Percentiles rank a stretch among this genome's conserved stretches.
Evolutionary conservation across 2,797 vertebrate genomes (phyloP).

Genomic region (Tenualosa ilisha): DNA sequence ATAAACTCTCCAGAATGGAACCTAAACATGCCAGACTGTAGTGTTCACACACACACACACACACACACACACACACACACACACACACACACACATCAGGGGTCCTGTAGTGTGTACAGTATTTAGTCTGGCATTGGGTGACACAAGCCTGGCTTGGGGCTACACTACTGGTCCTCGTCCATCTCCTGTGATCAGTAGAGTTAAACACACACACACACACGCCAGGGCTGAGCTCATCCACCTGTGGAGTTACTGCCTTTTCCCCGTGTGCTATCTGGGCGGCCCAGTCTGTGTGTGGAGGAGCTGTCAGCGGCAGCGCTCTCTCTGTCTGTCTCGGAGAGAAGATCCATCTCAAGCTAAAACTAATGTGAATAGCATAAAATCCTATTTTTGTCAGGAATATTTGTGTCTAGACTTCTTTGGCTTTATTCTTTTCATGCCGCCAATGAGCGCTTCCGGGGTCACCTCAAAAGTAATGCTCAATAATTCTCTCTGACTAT

Average conservation of each 20-base stretch:
- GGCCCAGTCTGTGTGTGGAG: not conserved
- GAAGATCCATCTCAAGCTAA: constrained; percentile 63
- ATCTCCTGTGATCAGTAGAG: too few relatives aligned
- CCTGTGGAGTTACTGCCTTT: not conserved
- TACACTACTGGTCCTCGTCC: too few relatives aligned
- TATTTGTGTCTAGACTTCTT: constrained; percentile 69
- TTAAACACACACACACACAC: too few relatives aligned
- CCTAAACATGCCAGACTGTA: too few relatives aligned
- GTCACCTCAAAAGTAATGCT: constrained; percentile 9
- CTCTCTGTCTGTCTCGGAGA: constrained; percentile 28
- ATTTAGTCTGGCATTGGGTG: not conserved
- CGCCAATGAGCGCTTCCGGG: constrained; percentile 61
- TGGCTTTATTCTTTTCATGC: constrained; percentile 65
- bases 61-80: too few relatives aligned
- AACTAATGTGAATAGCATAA: constrained; percentile 60
- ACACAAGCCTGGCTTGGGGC: not conserved
- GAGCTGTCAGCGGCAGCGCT: not conserved
- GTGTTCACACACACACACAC: too few relatives aligned
- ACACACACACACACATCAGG: too few relatives aligned
- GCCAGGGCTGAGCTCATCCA: too few relatives aligned
- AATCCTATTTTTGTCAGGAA: constrained; percentile 38
- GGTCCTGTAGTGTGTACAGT: not conserved
- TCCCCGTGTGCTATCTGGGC: not conserved
- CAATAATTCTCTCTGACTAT: constrained; percentile 21
- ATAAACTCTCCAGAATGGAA: too few relatives aligned